phyloP scores from a whole-genome alignment of 2,797 vertebrate genomes.

The Podarcis lilfordi region DNA sequence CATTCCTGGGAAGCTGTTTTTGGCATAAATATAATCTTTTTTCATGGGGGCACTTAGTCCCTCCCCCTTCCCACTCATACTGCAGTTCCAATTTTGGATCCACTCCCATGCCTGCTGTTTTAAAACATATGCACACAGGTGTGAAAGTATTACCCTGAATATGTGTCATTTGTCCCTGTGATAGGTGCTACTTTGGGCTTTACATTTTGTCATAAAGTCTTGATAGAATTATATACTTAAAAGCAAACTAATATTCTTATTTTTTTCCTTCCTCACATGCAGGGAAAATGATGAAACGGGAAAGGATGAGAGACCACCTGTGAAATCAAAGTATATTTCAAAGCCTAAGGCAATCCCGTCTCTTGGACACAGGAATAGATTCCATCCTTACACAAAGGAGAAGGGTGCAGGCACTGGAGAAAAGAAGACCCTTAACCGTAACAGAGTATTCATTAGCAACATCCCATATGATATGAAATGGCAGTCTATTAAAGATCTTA shows the following conservation, averaged over 20 bases:
- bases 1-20: neutral
- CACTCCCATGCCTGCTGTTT: neutral
- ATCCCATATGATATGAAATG: conserved; percentile 99
- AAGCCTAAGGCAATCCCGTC: conserved; percentile 75
- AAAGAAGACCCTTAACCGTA: conserved; percentile 89
- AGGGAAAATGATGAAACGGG: conserved; percentile 80
- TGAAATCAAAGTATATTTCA: conserved; percentile 84
- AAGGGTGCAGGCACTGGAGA: conserved; percentile 85
- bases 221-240: neutral
- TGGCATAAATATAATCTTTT: neutral
- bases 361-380: conserved; percentile 86
- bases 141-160: neutral
- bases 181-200: neutral
- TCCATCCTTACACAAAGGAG: conserved; percentile 94
- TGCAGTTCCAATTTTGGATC: neutral
- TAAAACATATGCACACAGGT: neutral
- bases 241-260: conserved; percentile 28
- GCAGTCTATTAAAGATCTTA: conserved; percentile 99
- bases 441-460: conserved; percentile 98
- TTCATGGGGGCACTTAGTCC: too few species aligned
- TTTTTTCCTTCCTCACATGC: conserved; percentile 43
- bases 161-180: neutral
- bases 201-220: neutral
- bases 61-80: neutral
- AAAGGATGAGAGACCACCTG: conserved; percentile 86